These are phyloP conservation scores for Sakesphorus luctuosus DNA, from an alignment of 2,113 vertebrate species.

Conservation along the genomic window DNA sequence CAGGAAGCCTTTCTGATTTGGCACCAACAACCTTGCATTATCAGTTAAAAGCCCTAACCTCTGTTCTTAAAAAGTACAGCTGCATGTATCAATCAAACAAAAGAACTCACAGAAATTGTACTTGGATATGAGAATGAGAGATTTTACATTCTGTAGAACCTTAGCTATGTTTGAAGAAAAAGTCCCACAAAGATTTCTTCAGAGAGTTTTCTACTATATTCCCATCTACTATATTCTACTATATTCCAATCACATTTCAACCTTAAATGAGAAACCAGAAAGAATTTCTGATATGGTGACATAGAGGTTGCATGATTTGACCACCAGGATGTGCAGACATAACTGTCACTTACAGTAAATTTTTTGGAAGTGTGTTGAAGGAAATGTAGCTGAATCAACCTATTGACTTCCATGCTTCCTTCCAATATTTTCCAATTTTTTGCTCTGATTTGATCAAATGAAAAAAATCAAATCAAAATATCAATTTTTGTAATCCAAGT, in stretches of 20 bases:
- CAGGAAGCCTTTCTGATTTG: neutral
- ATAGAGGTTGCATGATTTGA: neutral
- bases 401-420: neutral
- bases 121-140: neutral
- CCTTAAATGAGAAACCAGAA: neutral
- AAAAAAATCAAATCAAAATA: neutral
- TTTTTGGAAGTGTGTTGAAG: neutral
- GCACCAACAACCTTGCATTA: neutral
- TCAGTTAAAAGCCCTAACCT: neutral
- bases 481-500: neutral
- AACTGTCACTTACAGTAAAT: neutral
- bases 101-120: neutral
- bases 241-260: neutral
- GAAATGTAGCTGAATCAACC: neutral
- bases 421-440: neutral
- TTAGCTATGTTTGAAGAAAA: neutral
- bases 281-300: neutral
- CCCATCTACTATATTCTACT: neutral
- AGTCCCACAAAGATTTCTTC: neutral
- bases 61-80: neutral
- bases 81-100: neutral
- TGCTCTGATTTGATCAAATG: neutral
- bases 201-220: neutral
- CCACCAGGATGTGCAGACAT: neutral
- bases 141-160: neutral